Evolutionary conservation across 1,140 invertebrate genomes (phyloP), one percentile per base, ranked within the genome.

Genomic region (Brachionus paranguensis): DNA sequence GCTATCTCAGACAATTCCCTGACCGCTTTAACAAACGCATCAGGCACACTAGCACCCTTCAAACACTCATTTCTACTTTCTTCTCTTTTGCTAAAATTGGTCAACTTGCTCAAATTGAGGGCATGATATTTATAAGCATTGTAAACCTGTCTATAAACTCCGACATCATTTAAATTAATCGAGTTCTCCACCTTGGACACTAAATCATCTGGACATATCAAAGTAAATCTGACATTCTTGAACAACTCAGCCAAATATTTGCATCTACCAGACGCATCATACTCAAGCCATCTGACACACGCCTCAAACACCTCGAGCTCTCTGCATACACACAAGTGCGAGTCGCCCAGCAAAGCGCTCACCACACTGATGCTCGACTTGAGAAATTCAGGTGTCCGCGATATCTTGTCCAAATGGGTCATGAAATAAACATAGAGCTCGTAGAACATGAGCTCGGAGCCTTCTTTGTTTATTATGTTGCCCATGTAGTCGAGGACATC

Each of bases 271-370:
- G 27, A 29, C 20, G 72, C 53, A 64, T 85, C 70, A 68, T 50
- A 78, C 37, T 85, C 85, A 3, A 85, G 43, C 85, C 85, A 85
- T 60, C 78, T 68, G 6, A 85, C 47, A 53, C 83, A 74, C 2
- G 85, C 84, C 6, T 78, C 43, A 37, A 85, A 85, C 10, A 85
- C 84, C 14, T 85, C 84, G 20, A 85, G 55, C 47, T 85, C 85
- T 17, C 50, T 47, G 27, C 20, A 8, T 1, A 70, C 68, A 50
- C 76, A 83, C 14, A 85, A 20, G 24, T 53, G 50, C 5, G 83
- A 81, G 33, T 84, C 60, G 6, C 65, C 7, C 1, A 85, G 72
- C 43, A 85, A 50, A 41, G 78, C 37, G 33, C 41, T 85, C 6
- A 85, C 50, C 17, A 72, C 47, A 29, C 72, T 27, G 27, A 83